Conservation (phyloP, 35 echinoderm and acorn worm species). For the Lytechinus variegatus region DNA sequence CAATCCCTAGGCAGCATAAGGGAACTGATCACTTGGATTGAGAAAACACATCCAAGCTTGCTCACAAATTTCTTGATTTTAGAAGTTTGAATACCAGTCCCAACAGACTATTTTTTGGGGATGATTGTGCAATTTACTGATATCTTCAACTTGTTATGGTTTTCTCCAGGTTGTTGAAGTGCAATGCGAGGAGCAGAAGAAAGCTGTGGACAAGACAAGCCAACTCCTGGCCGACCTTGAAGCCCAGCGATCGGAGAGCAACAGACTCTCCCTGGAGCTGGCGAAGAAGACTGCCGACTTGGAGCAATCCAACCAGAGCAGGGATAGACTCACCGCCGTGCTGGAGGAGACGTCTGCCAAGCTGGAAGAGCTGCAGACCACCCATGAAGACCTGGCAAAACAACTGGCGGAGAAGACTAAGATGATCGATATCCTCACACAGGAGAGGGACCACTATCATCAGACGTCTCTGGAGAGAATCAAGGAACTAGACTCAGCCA, state of each 20-base stretch:
- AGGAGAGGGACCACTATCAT: conserved; percentile 54
- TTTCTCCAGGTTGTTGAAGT: conserved; percentile 27
- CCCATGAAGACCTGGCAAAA: neutral
- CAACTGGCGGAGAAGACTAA: conserved; percentile 48
- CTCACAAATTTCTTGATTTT: no score
- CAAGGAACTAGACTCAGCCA: neutral
- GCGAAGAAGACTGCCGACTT: conserved; percentile 11
- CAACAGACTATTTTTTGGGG: no score
- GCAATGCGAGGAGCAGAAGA: conserved; percentile 51
- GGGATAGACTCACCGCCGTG: conserved; percentile 25
- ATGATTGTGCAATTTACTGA: no score
- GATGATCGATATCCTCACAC: conserved; percentile 5
- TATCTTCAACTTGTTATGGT: neutral
- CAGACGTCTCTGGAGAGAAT: conserved; percentile 31
- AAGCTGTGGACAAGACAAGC: conserved; percentile 44
- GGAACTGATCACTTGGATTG: no score
- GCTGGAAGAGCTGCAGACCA: neutral
- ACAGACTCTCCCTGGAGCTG: conserved; percentile 27
- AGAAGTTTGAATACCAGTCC: no score
- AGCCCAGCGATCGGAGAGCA: conserved; percentile 21
- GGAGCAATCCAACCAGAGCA: conserved; percentile 44
- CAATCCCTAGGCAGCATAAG: no score
- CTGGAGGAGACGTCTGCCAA: conserved; percentile 37
- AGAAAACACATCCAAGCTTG: no score
- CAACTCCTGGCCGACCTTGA: conserved; percentile 30